Evolutionary conservation across 2,113 vertebrate genomes (phyloP).

Genomic region (Poicephalus gulielmi): DNA sequence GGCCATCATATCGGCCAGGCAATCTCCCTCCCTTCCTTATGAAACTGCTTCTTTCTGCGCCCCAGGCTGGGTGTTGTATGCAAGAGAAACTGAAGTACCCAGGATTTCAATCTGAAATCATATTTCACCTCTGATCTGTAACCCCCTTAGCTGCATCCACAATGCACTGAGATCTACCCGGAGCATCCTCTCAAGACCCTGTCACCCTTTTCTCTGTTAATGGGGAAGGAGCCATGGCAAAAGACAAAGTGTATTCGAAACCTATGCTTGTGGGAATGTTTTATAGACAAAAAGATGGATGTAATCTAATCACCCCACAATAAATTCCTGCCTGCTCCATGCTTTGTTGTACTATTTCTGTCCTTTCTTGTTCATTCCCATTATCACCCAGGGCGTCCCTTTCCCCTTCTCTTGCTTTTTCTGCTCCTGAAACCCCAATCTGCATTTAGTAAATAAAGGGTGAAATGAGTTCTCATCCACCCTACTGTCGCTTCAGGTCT

Average conservation of each 20-base stretch:
- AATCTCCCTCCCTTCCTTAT: background rate
- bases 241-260: conserved; percentile 3
- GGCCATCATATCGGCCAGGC: background rate
- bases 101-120: background rate
- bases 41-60: background rate
- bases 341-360: background rate
- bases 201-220: background rate
- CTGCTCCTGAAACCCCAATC: background rate
- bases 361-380: background rate
- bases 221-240: background rate
- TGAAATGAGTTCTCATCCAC: background rate
- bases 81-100: background rate
- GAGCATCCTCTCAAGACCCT: background rate
- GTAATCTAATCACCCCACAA: background rate
- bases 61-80: background rate
- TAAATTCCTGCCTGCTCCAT: background rate
- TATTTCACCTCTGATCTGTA: background rate
- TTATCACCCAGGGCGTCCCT: conserved; percentile 21
- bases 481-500: background rate
- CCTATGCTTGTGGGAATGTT: background rate
- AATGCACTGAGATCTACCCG: background rate
- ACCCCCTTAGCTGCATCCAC: background rate
- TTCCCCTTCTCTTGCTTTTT: background rate
- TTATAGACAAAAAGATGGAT: conserved; percentile 47
- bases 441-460: conserved; percentile 54